phyloP scores from a whole-genome alignment of 1,140 invertebrate genomes.

The Drosophila prosaltans region DNA sequence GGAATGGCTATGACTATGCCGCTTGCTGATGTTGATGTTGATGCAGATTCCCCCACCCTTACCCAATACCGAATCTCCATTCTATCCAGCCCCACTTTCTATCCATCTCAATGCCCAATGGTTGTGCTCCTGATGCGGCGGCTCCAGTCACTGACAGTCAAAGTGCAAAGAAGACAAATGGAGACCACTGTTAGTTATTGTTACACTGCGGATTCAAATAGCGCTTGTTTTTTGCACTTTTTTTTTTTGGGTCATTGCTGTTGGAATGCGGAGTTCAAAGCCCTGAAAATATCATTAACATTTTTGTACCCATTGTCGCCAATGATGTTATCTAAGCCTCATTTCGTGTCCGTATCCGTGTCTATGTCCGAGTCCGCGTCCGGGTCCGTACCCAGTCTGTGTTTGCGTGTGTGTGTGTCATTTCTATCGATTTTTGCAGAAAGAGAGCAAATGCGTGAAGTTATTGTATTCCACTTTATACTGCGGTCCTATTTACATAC shows the following conservation, averaged over 20 bases:
- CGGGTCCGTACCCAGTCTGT: neutral
- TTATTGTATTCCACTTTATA: constrained; percentile 9
- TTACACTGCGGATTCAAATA: constrained; percentile 5
- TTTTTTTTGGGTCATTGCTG: constrained; percentile 9
- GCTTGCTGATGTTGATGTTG: neutral
- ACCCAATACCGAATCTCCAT: neutral
- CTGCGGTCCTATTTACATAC: constrained; percentile 9
- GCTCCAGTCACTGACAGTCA: neutral
- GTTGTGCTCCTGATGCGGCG: constrained; percentile 1
- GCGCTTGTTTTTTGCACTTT: neutral
- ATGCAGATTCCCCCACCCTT: neutral
- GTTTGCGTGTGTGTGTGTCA: constrained; percentile 3
- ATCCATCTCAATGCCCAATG: neutral
- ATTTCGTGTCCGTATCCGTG: constrained; percentile 9
- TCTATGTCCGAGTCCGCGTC: neutral
- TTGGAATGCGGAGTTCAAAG: constrained; percentile 8
- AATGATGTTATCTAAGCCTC: constrained; percentile 13
- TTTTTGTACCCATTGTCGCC: constrained; percentile 13
- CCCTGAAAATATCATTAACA: constrained; percentile 12
- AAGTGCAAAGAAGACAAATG: constrained; percentile 12
- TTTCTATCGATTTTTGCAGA: constrained; percentile 11
- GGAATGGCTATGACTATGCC: too few species aligned
- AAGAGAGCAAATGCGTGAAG: constrained; percentile 14
- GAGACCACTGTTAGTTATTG: neutral
- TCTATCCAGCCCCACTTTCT: neutral